A percentile compares a stretch with the other conserved stretches of the same genome.
These are phyloP conservation scores for Lathronympha strigana DNA, from an alignment of 2,888 invertebrate species.

Conservation along the genomic window DNA sequence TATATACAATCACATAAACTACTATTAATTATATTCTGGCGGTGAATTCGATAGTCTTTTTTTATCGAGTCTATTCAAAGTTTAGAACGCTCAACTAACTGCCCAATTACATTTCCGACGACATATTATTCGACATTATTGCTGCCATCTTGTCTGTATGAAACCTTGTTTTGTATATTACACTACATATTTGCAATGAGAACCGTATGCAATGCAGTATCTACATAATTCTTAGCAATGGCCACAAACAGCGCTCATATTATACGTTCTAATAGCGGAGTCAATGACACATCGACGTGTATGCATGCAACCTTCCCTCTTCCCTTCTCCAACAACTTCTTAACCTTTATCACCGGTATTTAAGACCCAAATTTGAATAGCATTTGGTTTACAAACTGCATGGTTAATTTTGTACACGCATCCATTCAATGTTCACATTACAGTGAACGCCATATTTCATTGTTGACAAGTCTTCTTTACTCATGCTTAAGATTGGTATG, in stretches of 20 bases:
- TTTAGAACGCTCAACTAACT: too few species aligned
- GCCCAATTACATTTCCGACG: too few species aligned
- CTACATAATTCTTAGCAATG: constrained; percentile 28
- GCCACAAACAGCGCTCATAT: constrained; percentile 38
- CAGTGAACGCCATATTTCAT: constrained; percentile 70
- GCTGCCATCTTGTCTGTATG: too few species aligned
- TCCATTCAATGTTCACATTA: constrained; percentile 74
- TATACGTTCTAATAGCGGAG: constrained; percentile 67
- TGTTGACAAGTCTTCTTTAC: constrained; percentile 63
- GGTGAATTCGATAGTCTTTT: too few species aligned
- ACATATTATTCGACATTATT: too few species aligned
- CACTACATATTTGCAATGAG: background rate
- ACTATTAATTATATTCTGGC: too few species aligned
- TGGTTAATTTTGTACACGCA: constrained; percentile 54
- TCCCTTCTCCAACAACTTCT: constrained; percentile 19
- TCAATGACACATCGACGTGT: constrained; percentile 66
- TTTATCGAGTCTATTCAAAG: too few species aligned
- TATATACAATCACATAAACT: too few species aligned
- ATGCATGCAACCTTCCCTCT: constrained; percentile 44
- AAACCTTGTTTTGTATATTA: too few species aligned
- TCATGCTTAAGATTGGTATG: constrained; percentile 35
- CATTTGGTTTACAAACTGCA: constrained; percentile 44
- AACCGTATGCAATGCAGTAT: constrained; percentile 7
- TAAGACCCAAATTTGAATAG: constrained; percentile 47
- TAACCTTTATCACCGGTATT: constrained; percentile 37